Base-by-base conservation (phyloP, 2,888 invertebrate species). In the Dastarcus helophoroides region DNA sequence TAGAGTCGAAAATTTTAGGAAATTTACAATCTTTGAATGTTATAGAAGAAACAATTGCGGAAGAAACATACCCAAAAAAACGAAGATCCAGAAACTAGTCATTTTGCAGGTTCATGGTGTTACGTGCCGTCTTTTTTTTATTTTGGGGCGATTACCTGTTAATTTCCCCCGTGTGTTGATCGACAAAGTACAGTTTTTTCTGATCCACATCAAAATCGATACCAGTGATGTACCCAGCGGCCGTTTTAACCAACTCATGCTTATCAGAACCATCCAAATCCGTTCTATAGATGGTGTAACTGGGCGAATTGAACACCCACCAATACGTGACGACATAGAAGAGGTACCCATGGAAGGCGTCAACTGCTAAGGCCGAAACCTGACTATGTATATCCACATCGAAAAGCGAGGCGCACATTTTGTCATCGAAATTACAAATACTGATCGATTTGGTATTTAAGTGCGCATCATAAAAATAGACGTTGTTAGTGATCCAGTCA, bases 401-500 rank as follows among this genome's bases (percentile, higher is more conserved):
- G 23, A 73, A 58, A 7, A 84, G 45, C 28, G 43, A 46, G 1
- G 51, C 47, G 31, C 58, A 58, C 11, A 40, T 32, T 32, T 48
- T 43, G 9, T 41, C 45, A 2, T 48, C 41, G 33, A 60, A 59
- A 39, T 53, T 56, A 37, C 61, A 61, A 4, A 60, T 46, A 14
- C 44, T 48, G 21, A 60, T 56, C 1, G 60, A 47, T 33, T 48
- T 51, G 1, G 36, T 29, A 7, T 24, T 27, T 3, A 42, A 56
- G 25, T 53, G 53, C 15, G 60, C 58, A 0, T 58, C 52, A 33
- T 71, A 68, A 41, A 74, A 76, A 54, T 83, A 85, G 0, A 81
- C 63, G 48, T 80, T 81, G 7, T 71, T 68, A 0, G 79, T 76
- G 13, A 76, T 57, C 84, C 84, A 85, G 46, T 86, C 85, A 2